These are phyloP conservation scores for Amphimallon solstitiale DNA, from an alignment of 2,888 invertebrate species.

Conservation along the genomic window DNA sequence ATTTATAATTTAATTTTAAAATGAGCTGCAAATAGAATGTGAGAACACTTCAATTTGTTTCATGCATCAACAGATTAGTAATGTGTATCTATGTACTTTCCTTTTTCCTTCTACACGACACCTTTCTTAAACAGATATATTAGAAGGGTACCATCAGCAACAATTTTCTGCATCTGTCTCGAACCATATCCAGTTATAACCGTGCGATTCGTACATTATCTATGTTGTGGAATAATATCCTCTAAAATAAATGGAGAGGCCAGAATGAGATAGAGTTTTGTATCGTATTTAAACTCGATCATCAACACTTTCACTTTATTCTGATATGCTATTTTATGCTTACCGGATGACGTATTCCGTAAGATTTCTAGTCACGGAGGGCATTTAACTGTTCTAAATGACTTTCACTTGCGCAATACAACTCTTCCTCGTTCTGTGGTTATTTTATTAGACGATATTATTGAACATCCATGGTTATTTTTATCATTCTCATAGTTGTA, in stretches of 20 bases:
- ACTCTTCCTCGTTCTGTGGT: conserved; percentile 12
- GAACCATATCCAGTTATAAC: background rate
- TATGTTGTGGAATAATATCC: background rate
- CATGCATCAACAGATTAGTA: no score
- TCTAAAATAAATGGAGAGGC: background rate
- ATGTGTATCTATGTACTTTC: background rate
- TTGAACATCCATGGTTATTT: conserved; percentile 38
- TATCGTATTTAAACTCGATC: conserved; percentile 16
- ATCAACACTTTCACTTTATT: conserved; percentile 41
- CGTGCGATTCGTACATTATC: background rate
- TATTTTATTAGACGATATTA: conserved; percentile 17
- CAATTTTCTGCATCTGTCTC: conserved; percentile 13
- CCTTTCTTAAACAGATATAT: background rate
- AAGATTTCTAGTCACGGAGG: conserved; percentile 39
- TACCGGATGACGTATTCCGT: conserved; percentile 33
- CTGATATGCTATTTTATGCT: conserved; percentile 31
- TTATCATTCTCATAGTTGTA: no score
- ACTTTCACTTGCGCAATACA: conserved; percentile 21
- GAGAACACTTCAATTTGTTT: no score
- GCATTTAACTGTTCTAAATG: conserved; percentile 23
- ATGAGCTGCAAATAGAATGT: no score
- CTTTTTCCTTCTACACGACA: background rate
- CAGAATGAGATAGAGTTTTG: background rate
- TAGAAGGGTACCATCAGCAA: background rate
- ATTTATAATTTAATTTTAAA: no score